Conservation (phyloP, 2,113 vertebrate species). For the Indri indri region DNA sequence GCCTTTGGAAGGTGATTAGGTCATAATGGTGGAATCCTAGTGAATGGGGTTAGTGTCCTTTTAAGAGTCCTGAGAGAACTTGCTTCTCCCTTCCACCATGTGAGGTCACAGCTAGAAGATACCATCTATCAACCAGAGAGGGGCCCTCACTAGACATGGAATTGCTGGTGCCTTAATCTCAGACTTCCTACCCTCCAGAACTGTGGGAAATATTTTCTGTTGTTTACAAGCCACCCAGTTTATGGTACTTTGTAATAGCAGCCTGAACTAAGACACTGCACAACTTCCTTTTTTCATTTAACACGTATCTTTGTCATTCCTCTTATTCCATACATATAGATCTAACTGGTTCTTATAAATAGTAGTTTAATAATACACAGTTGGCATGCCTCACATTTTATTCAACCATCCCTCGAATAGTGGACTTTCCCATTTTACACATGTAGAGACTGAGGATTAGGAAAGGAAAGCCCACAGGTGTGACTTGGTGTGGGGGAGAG, state of each 20-base stretch:
- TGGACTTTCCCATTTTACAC: background rate
- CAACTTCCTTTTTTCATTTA: background rate
- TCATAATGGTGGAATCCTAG: no score
- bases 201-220: background rate
- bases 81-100: background rate
- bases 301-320: background rate
- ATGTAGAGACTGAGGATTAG: background rate
- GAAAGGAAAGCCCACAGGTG: background rate
- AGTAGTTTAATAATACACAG: background rate
- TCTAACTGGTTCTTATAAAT: background rate
- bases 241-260: background rate
- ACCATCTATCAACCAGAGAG: background rate
- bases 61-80: background rate
- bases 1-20: no score
- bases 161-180: background rate
- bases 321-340: background rate
- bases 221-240: background rate
- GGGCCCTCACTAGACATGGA: background rate
- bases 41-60: no score
- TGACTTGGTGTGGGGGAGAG: background rate
- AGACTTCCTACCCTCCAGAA: background rate
- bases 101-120: background rate
- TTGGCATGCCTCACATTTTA: background rate
- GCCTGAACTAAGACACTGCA: background rate
- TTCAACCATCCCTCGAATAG: background rate